phyloP scores from a whole-genome alignment of 2,113 vertebrate genomes.

The Rhinoderma darwinii region DNA sequence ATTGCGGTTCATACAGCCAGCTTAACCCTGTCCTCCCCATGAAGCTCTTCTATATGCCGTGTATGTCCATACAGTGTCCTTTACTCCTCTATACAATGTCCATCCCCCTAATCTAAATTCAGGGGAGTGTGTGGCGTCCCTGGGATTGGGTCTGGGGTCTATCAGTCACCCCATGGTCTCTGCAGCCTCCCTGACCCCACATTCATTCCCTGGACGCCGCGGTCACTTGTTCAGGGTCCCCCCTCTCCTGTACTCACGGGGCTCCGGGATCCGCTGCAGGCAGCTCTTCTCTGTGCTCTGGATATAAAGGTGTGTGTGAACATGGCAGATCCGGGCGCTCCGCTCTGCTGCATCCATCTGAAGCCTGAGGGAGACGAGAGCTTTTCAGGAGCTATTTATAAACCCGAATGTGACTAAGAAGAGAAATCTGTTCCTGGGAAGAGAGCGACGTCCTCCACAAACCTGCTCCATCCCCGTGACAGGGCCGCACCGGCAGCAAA shows the following conservation, averaged over 20 bases:
- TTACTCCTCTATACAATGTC: too few species aligned
- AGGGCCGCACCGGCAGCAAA: not conserved
- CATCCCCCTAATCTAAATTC: not conserved
- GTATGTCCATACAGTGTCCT: too few species aligned
- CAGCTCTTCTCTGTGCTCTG: not conserved
- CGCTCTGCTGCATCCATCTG: not conserved
- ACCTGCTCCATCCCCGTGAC: not conserved
- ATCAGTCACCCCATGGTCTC: too few species aligned
- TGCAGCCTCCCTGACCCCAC: too few species aligned
- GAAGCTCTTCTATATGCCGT: too few species aligned
- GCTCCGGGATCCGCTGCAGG: not conserved
- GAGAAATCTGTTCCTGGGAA: not conserved
- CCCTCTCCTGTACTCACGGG: not conserved
- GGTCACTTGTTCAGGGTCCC: not conserved
- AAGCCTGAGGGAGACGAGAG: not conserved
- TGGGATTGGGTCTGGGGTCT: not conserved
- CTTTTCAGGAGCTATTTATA: not conserved
- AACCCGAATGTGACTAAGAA: not conserved
- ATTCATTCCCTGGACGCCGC: too few species aligned
- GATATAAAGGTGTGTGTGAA: not conserved
- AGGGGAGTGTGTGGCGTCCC: not conserved
- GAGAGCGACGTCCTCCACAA: not conserved
- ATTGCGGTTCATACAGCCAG: too few species aligned
- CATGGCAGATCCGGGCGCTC: not conserved
- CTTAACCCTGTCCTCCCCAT: too few species aligned